Percentiles rank a stretch among this genome's conserved stretches.
phyloP scores from a whole-genome alignment of 1,140 invertebrate genomes.

The Drosophila ogumai region DNA sequence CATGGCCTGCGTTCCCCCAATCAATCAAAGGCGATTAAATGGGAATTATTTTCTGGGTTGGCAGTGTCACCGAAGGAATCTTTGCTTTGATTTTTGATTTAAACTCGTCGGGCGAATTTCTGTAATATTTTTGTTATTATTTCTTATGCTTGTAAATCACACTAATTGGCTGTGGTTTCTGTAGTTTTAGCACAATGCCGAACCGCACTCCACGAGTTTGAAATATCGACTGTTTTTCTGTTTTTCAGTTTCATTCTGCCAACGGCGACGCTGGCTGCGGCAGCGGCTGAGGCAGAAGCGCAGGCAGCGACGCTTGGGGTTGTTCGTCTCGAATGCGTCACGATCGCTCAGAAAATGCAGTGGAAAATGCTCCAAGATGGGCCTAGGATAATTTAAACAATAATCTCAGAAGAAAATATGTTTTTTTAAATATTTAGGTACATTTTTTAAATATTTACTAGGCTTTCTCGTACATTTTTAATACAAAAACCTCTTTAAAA shows the following conservation, averaged over 20 bases:
- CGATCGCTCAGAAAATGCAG: background rate
- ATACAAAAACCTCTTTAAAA: too few species aligned
- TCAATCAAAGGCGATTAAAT: constrained; percentile 68
- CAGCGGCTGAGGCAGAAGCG: constrained; percentile 1
- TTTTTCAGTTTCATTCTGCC: constrained; percentile 13
- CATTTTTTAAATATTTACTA: too few species aligned
- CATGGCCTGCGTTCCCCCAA: constrained; percentile 52
- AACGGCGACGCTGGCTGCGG: constrained; percentile 13
- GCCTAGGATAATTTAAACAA: too few species aligned
- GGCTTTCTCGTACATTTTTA: too few species aligned
- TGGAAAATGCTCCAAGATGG: background rate
- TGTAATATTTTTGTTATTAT: constrained; percentile 11
- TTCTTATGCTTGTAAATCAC: constrained; percentile 39
- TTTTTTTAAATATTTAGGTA: too few species aligned
- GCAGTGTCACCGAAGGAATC: constrained; percentile 3
- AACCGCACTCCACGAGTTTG: constrained; percentile 60
- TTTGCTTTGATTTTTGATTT: constrained; percentile 20
- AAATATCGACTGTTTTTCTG: constrained; percentile 61
- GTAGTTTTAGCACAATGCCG: constrained; percentile 36
- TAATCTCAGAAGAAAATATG: too few species aligned
- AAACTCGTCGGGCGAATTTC: constrained; percentile 10
- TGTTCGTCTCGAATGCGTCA: constrained; percentile 12
- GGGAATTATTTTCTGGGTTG: constrained; percentile 30
- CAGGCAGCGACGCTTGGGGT: constrained; percentile 16
- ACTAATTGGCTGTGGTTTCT: constrained; percentile 24